Evolutionary conservation across 2,113 vertebrate genomes (phyloP).

Genomic region (Cyanoramphus novaezelandiae): DNA sequence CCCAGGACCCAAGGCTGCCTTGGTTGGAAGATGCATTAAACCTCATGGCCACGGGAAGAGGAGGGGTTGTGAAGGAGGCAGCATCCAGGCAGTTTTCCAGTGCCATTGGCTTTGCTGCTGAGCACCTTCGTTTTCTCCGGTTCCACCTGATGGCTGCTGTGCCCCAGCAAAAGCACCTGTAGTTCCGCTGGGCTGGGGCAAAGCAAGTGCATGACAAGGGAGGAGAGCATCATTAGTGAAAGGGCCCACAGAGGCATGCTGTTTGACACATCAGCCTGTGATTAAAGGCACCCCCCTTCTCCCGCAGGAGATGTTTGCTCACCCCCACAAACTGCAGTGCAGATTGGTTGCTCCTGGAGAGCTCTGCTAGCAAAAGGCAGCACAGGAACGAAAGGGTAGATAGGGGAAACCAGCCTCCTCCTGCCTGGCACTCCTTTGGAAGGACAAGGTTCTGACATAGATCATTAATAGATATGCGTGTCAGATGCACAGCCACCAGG

Average conservation of each 20-base stretch:
- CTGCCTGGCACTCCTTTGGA: neutral
- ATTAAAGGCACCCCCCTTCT: neutral
- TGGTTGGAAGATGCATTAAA: neutral
- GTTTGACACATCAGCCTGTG: neutral
- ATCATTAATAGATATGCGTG: neutral
- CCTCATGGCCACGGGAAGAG: neutral
- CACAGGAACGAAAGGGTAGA: neutral
- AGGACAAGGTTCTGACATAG: accelerated
- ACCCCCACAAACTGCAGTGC: neutral
- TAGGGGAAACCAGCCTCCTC: neutral
- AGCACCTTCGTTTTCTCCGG: neutral
- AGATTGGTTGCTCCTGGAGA: neutral
- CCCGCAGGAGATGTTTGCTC: neutral
- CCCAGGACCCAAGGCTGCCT: neutral
- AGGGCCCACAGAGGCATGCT: neutral
- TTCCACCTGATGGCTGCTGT: accelerated
- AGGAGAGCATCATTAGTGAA: neutral
- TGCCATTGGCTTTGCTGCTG: neutral
- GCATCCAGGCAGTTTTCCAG: neutral
- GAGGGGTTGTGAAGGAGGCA: neutral
- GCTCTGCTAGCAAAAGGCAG: neutral
- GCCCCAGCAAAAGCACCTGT: neutral
- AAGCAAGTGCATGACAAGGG: neutral
- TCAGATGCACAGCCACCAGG: accelerated
- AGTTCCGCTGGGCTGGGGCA: neutral